Evolutionary conservation across 2,888 invertebrate genomes (phyloP).

Genomic region (Lithophane socia): DNA sequence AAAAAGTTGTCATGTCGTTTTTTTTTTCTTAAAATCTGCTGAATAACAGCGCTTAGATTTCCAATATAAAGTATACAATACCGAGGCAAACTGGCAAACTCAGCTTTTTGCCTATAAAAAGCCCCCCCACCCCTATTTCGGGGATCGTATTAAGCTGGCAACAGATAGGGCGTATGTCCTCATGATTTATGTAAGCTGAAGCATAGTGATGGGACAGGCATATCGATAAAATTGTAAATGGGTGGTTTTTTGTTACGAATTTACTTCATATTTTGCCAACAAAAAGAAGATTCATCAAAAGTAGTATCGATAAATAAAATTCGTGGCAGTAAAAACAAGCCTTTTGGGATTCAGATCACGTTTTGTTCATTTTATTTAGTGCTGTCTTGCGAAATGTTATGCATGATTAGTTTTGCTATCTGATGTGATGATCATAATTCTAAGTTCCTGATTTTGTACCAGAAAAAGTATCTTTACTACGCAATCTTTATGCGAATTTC

Average conservation of each 20-base stretch:
- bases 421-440: conserved; percentile 15
- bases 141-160: conserved; percentile 89
- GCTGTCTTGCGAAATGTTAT: conserved; percentile 17
- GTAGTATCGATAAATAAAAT: conserved; percentile 42
- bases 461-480: background rate
- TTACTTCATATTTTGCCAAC: conserved; percentile 40
- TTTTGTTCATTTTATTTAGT: conserved; percentile 39
- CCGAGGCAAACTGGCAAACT: conserved; percentile 64
- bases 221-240: conserved; percentile 61
- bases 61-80: conserved; percentile 65
- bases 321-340: conserved; percentile 8
- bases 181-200: conserved; percentile 87
- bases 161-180: conserved; percentile 89
- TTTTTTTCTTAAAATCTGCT: conserved; percentile 60
- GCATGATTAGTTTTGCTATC: conserved; percentile 38
- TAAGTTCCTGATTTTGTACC: conserved; percentile 11
- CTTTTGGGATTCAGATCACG: conserved; percentile 38
- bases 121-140: conserved; percentile 74
- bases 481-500: background rate
- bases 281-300: conserved; percentile 45
- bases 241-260: conserved; percentile 40
- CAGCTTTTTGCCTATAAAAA: conserved; percentile 73
- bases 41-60: conserved; percentile 61
- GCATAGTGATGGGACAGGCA: conserved; percentile 74
- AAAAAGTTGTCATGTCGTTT: conserved; percentile 44